phyloP scores from a whole-genome alignment of 2,888 invertebrate species.

The Drosophila putrida region DNA sequence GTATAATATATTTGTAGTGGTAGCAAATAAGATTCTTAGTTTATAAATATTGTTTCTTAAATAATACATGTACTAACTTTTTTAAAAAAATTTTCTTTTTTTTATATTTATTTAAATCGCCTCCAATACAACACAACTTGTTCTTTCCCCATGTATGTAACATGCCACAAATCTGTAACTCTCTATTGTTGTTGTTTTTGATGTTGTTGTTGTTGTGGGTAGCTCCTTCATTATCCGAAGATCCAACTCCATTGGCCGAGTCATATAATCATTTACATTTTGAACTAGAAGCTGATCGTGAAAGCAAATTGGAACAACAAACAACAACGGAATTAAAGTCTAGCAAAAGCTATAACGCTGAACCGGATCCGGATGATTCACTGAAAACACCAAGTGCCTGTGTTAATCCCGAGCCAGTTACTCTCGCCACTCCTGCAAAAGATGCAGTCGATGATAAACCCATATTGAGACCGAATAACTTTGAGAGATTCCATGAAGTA shows the following conservation, averaged over 20 bases:
- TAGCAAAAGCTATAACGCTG: conserved; percentile 37
- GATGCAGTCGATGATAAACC: conserved; percentile 32
- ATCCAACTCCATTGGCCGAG: conserved; percentile 86
- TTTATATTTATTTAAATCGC: conserved; percentile 15
- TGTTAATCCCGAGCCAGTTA: conserved; percentile 30
- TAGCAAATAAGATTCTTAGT: conserved; percentile 17
- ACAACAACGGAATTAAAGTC: conserved; percentile 66
- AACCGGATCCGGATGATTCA: conserved; percentile 67
- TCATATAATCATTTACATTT: conserved; percentile 84
- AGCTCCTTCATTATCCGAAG: conserved; percentile 86
- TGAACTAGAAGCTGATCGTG: conserved; percentile 83
- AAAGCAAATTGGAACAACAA: conserved; percentile 15
- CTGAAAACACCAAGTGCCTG: conserved; percentile 79
- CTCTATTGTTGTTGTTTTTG: conserved; percentile 27
- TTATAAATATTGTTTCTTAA: conserved; percentile 10
- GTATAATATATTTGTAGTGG: conserved; percentile 19
- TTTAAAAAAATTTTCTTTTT: conserved; percentile 26
- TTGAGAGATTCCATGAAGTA: conserved; percentile 56
- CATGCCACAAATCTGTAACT: conserved; percentile 24
- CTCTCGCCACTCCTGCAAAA: conserved; percentile 52
- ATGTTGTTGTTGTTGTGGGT: conserved; percentile 38
- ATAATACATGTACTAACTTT: conserved; percentile 27
- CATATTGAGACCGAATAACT: conserved; percentile 20
- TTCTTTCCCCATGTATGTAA: conserved; percentile 1
- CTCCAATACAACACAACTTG: conserved; percentile 27